These are phyloP conservation scores for Callithrix jacchus DNA, from an alignment of 2,113 vertebrate genomes.

Conservation along the genomic window DNA sequence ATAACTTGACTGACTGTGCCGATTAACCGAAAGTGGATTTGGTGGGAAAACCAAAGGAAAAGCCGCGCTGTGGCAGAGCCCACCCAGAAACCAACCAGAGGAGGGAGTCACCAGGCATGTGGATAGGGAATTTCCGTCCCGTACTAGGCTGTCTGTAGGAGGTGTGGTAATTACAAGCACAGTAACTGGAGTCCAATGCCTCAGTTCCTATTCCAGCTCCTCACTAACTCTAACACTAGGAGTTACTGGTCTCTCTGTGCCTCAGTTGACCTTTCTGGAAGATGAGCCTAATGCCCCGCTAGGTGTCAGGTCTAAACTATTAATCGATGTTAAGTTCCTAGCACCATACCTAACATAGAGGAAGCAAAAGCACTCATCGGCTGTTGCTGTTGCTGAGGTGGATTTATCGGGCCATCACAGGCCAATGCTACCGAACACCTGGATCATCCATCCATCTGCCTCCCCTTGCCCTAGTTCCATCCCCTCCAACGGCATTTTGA, in stretches of 20 bases:
- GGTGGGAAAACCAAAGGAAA: not conserved
- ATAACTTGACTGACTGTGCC: accelerated
- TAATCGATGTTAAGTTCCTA: accelerated
- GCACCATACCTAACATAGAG: accelerated
- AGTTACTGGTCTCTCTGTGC: not conserved
- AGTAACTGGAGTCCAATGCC: not conserved
- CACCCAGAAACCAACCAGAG: accelerated
- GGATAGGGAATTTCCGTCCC: accelerated
- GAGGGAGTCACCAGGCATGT: accelerated
- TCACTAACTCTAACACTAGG: too few relatives aligned
- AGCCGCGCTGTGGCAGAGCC: accelerated
- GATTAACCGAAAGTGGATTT: too few relatives aligned
- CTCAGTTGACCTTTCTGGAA: not conserved
- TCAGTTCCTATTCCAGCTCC: not conserved
- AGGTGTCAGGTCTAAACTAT: not conserved
- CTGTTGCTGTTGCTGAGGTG: accelerated
- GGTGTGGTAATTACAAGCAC: not conserved
- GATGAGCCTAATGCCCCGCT: not conserved
- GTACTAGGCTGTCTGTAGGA: accelerated
- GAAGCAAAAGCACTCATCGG: accelerated
- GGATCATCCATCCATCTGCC: accelerated
- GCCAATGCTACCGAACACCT: accelerated
- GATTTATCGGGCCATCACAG: not conserved
- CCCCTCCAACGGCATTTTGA: not conserved
- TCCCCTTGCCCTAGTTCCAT: not conserved